Evolutionary conservation across 2,113 vertebrate species (phyloP), one percentile per base, ranked within the genome.

Genomic region (Cisticola juncidis): DNA sequence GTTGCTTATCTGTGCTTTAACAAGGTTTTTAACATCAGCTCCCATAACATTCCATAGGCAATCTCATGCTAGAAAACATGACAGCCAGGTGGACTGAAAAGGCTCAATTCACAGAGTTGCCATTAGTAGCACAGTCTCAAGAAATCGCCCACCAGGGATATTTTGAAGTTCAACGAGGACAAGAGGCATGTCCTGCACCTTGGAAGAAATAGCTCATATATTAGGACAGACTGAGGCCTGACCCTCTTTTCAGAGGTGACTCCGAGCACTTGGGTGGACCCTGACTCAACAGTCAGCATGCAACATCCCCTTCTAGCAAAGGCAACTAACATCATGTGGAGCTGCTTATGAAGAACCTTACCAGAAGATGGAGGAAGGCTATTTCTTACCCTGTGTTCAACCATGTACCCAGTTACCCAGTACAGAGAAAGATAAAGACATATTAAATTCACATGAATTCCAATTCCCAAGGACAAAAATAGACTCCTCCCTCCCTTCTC

Each of bases 91-190:
- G 4, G 18, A 72, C 40, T 38, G 22, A 73, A 73, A 86, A 48
- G 5, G 11, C 11, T 56, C 9, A 13, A 60, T 47, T 76, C 70
- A 47, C 9, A 48, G n/a, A 31, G 25, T 2, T 76, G 47, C 16
- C 17, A 40, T 26, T 12, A 60, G 45, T 9, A 82, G 38, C 23
- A 62, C 14, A 64, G 33, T 6, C 14, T 61, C 5, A 4, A 81
- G 36, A 85, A 87, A 65, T 9, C 29, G 35, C 3, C 22, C 53
- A 14, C 31, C 20, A 31, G 40, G 7, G 48, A 90, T 81, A 17
- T 58, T 18, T 36, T 0, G 0, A 45, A 50, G 23, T 54, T 68
- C 35, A 82, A 1, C 9, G 16, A 44, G n/a, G 4, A 14, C 16
- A 47, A 60, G 23, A 88, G 29, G 60, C 36, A 72, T 60, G 47